A percentile compares a stretch with the other conserved stretches of the same genome.
These are phyloP conservation scores for Eriosoma lanigerum DNA, from an alignment of 1,140 invertebrate genomes.

Conservation along the genomic window DNA sequence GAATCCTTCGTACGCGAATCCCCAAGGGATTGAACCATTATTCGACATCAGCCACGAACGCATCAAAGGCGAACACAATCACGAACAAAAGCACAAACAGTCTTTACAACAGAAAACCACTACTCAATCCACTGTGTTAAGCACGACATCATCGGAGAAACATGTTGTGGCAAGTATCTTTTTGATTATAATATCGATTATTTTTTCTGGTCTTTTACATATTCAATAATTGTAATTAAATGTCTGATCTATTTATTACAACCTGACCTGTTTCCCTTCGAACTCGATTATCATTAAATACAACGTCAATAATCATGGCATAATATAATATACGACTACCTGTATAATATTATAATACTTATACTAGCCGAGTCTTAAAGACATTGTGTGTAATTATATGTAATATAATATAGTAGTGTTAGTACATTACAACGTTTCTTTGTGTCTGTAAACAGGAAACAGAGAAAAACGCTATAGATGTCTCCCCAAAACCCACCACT, in stretches of 20 bases:
- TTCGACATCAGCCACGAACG: constrained; percentile 67
- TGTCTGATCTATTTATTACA: background rate
- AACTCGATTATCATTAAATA: background rate
- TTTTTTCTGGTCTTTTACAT: background rate
- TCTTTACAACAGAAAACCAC: background rate
- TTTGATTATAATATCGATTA: background rate
- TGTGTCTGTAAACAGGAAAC: constrained; percentile 51
- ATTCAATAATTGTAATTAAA: too few species aligned
- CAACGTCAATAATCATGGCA: background rate
- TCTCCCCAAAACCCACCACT: constrained; percentile 59
- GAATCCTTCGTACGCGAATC: constrained; percentile 25
- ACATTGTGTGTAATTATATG: background rate
- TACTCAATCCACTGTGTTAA: background rate
- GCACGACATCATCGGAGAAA: constrained; percentile 3
- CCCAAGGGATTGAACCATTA: constrained; percentile 54
- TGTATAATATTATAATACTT: too few species aligned
- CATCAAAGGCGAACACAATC: constrained; percentile 42
- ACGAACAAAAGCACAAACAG: constrained; percentile 23
- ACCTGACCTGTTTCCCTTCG: background rate
- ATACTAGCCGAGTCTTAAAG: background rate
- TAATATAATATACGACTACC: background rate
- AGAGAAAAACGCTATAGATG: constrained; percentile 43
- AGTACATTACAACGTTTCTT: constrained; percentile 31
- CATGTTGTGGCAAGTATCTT: constrained; percentile 18
- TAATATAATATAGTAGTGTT: background rate